Conservation (phyloP, 2,888 invertebrate genomes). For the Gortyna flavago region DNA sequence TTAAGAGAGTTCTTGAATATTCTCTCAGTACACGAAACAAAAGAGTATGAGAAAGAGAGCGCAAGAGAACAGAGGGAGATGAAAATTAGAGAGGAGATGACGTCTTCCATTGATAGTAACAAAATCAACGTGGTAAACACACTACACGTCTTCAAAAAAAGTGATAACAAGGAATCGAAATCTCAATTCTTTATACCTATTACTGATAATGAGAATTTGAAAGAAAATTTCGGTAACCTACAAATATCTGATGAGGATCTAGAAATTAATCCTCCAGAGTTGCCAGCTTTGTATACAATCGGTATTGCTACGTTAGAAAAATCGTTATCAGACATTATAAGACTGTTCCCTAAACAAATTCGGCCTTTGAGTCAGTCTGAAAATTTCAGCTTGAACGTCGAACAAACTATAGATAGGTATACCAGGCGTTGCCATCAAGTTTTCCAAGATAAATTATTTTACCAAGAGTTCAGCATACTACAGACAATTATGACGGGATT, state of each 20-base stretch:
- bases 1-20: constrained; percentile 81
- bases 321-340: constrained; percentile 80
- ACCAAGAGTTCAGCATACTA: constrained; percentile 83
- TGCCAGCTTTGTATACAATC: constrained; percentile 80
- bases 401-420: constrained; percentile 87
- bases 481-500: constrained; percentile 83
- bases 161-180: constrained; percentile 85
- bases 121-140: constrained; percentile 84
- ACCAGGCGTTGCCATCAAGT: constrained; percentile 87
- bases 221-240: constrained; percentile 83
- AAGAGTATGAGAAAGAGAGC: constrained; percentile 81
- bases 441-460: constrained; percentile 87
- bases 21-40: constrained; percentile 79
- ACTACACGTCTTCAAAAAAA: constrained; percentile 85
- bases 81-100: constrained; percentile 80
- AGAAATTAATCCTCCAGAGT: constrained; percentile 80
- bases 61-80: constrained; percentile 77
- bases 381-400: constrained; percentile 82
- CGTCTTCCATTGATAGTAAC: constrained; percentile 84
- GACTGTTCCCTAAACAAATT: constrained; percentile 86
- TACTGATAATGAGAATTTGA: constrained; percentile 77
- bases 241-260: constrained; percentile 82
- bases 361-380: constrained; percentile 88
- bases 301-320: constrained; percentile 81
- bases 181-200: constrained; percentile 88